phyloP scores from a whole-genome alignment of 2,113 vertebrate genomes.

The Microcebus murinus region DNA sequence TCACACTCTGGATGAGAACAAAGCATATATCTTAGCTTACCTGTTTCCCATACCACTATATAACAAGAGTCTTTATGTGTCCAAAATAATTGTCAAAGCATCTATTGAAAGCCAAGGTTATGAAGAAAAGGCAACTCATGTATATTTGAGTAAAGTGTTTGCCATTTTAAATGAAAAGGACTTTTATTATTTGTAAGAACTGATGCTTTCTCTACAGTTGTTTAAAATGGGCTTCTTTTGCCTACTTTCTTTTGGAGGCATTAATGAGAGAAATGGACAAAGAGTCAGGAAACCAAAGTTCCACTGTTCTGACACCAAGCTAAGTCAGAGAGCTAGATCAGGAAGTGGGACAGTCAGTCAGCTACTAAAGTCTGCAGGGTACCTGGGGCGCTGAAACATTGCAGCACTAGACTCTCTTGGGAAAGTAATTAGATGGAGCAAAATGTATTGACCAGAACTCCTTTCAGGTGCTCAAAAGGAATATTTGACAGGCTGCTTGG shows the following conservation, averaged over 20 bases:
- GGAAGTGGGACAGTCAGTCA: not conserved
- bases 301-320: not conserved
- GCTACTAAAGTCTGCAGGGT: not conserved
- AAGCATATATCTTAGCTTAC: not conserved
- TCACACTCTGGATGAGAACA: not conserved
- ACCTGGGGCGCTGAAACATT: not conserved
- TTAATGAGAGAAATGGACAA: not conserved
- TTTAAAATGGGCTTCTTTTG: not conserved
- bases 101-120: not conserved
- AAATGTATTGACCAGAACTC: not conserved
- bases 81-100: not conserved
- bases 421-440: not conserved
- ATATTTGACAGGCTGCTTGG: not conserved
- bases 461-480: not conserved
- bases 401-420: not conserved
- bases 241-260: not conserved
- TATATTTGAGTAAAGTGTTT: not conserved
- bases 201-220: not conserved
- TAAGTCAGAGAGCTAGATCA: not conserved
- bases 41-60: not conserved
- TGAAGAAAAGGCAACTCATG: not conserved
- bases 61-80: not conserved
- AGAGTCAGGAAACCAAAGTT: not conserved
- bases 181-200: not conserved
- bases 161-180: not conserved